Conservation (phyloP, 2,888 invertebrate genomes). For the Tinea trinotella region DNA sequence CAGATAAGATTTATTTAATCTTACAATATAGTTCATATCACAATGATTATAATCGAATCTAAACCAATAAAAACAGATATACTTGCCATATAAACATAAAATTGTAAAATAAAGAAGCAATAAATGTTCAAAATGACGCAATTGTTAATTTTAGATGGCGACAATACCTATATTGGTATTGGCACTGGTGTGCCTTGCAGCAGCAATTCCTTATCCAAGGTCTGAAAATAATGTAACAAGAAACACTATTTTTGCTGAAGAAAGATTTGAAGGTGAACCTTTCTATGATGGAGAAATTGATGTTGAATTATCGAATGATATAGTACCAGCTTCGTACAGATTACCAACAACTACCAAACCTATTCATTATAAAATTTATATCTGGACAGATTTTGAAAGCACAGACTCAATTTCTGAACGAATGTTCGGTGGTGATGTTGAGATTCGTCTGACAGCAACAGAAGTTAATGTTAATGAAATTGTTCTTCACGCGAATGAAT, state of each 20-base stretch:
- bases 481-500: slow-evolving; percentile 44
- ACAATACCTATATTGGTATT: slow-evolving; percentile 35
- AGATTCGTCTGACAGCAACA: slow-evolving; percentile 43
- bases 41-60: no score
- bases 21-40: no score
- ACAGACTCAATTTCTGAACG: slow-evolving; percentile 25
- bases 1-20: no score
- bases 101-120: no score
- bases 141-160: slow-evolving; percentile 43
- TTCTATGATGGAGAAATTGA: slow-evolving; percentile 39
- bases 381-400: slow-evolving; percentile 49
- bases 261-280: slow-evolving; percentile 43
- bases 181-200: slow-evolving; percentile 32
- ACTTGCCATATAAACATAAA: no score
- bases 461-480: slow-evolving; percentile 39
- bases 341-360: slow-evolving; percentile 67
- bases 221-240: slow-evolving; percentile 28
- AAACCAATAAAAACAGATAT: no score
- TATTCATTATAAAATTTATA: slow-evolving; percentile 56
- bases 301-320: slow-evolving; percentile 21
- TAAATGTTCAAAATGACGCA: no score
- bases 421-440: slow-evolving; percentile 45
- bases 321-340: slow-evolving; percentile 38
- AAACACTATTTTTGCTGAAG: slow-evolving; percentile 55
- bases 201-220: slow-evolving; percentile 30